Evolutionary conservation across 2,888 invertebrate species (phyloP).

Genomic region (Ptilodon capucinus): DNA sequence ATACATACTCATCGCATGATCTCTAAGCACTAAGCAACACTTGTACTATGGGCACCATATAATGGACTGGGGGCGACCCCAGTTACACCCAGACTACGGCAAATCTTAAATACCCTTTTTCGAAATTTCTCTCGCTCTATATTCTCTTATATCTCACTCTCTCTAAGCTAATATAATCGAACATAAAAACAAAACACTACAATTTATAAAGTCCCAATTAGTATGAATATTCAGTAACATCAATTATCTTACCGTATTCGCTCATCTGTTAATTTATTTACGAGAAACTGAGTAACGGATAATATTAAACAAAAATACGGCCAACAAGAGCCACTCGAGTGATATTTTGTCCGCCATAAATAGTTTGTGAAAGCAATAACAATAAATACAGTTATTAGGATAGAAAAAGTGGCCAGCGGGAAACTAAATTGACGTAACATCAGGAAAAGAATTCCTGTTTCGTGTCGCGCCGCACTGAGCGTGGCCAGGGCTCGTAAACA

Average conservation of each 20-base stretch:
- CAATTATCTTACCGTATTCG: neutral
- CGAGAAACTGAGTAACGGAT: neutral
- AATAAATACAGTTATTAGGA: conserved; percentile 43
- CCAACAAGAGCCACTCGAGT: neutral
- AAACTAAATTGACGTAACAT: conserved; percentile 33
- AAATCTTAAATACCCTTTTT: no score
- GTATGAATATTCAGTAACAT: no score
- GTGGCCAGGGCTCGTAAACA: conserved; percentile 56
- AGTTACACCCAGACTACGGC: no score
- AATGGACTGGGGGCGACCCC: no score
- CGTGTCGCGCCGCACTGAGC: conserved; percentile 52
- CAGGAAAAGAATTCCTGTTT: conserved; percentile 34
- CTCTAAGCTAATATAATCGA: no score
- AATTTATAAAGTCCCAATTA: no score
- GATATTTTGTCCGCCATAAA: conserved; percentile 20
- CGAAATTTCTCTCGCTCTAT: no score
- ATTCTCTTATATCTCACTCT: no score
- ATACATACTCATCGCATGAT: no score
- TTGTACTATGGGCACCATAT: no score
- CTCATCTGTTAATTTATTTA: neutral
- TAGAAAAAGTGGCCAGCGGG: conserved; percentile 29
- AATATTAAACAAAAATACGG: conserved; percentile 7
- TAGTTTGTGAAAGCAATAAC: conserved; percentile 36
- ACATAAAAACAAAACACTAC: no score
- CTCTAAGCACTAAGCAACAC: no score